Percentiles rank a stretch among this genome's conserved stretches.
Evolutionary conservation across 2,797 vertebrate genomes (phyloP).

Genomic region (Sebastolobus alascanus): DNA sequence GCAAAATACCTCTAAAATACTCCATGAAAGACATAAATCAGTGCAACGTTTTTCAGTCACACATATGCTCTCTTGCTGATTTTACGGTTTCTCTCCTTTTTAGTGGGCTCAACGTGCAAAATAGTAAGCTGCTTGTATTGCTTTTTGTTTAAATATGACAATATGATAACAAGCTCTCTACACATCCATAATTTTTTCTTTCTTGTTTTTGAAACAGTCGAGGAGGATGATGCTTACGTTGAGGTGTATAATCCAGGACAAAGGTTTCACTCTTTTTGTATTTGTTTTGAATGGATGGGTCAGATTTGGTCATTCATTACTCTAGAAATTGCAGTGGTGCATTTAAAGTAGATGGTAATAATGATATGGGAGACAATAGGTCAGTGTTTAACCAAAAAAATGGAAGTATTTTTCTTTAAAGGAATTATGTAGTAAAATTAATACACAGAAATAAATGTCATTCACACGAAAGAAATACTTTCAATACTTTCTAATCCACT

Average conservation of each 20-base stretch:
- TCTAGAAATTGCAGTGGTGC: background rate
- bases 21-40: background rate
- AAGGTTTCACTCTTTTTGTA: background rate
- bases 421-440: background rate
- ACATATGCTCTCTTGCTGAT: background rate
- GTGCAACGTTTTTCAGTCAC: background rate
- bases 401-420: background rate
- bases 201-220: no score
- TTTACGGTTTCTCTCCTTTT: constrained; percentile 39
- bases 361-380: background rate
- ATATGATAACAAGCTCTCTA: background rate
- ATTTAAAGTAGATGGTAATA: background rate
- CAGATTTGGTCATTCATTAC: background rate
- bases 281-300: background rate
- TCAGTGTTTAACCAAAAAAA: background rate
- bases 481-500: background rate
- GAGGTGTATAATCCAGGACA: background rate
- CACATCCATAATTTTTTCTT: no score
- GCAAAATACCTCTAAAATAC: background rate
- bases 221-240: background rate
- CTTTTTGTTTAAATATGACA: background rate
- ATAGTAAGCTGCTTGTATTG: constrained; percentile 70
- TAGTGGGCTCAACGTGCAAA: constrained; percentile 30
- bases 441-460: background rate
- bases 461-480: background rate